These are phyloP conservation scores for Gallinago paraguaiae DNA, from an alignment of 2,113 vertebrate genomes.

Conservation along the genomic window DNA sequence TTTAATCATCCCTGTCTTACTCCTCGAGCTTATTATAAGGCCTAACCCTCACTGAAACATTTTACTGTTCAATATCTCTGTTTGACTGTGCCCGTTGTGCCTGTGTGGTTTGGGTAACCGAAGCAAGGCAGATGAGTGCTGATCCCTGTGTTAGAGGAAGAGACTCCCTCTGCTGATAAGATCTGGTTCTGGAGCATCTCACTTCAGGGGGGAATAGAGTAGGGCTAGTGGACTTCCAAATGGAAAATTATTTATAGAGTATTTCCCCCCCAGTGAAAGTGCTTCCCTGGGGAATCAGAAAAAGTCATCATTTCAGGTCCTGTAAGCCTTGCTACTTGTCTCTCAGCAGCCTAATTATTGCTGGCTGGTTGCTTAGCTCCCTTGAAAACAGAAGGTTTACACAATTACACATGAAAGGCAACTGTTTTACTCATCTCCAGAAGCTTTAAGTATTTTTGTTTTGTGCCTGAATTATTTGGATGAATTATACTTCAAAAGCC, in stretches of 20 bases:
- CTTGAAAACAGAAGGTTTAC: neutral
- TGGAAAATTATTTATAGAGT: neutral
- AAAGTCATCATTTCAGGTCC: neutral
- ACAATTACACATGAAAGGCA: neutral
- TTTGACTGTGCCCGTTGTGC: neutral
- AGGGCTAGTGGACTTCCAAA: neutral
- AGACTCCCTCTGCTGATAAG: neutral
- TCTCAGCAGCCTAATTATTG: neutral
- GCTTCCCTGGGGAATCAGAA: neutral
- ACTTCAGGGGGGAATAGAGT: neutral
- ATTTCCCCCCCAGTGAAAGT: neutral
- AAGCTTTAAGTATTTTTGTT: neutral
- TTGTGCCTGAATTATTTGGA: neutral
- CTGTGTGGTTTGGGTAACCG: neutral
- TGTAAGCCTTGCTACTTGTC: neutral
- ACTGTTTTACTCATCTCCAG: neutral
- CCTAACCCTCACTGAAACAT: neutral
- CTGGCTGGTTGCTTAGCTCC: neutral
- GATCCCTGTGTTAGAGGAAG: neutral
- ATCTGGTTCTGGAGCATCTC: neutral
- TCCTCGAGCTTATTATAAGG: neutral
- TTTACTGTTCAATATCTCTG: neutral
- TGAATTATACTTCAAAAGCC: neutral
- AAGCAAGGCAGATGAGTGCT: neutral
- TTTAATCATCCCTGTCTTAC: neutral